phyloP scores from a whole-genome alignment of 2,888 invertebrate genomes.

The Clostera curtula region DNA sequence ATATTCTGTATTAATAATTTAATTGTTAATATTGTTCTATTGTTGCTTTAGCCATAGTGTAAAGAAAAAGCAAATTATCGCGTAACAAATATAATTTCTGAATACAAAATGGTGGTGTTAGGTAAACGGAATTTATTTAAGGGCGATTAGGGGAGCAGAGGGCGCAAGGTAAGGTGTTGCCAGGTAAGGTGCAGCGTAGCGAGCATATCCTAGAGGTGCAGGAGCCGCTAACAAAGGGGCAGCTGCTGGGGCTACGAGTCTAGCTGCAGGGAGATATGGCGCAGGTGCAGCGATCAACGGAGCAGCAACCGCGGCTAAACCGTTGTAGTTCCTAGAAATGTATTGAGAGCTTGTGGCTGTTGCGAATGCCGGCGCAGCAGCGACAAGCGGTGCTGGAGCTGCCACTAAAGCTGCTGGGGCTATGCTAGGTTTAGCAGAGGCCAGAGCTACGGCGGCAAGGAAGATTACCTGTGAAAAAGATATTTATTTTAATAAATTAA shows the following conservation, averaged over 20 bases:
- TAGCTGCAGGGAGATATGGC: conserved; percentile 27
- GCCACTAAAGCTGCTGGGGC: conserved; percentile 41
- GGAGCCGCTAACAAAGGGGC: conserved; percentile 30
- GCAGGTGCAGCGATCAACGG: conserved; percentile 56
- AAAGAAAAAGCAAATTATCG: conserved; percentile 1
- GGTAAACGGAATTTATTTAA: conserved; percentile 43
- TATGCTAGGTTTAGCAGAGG: conserved; percentile 45
- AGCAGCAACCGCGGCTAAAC: conserved; percentile 61
- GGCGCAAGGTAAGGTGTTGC: conserved; percentile 39
- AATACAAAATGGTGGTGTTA: conserved; percentile 29
- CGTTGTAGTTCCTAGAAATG: conserved; percentile 76
- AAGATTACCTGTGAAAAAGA: conserved; percentile 45
- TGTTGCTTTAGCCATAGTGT: too few relatives aligned
- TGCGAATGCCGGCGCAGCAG: conserved; percentile 67
- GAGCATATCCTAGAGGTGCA: conserved; percentile 28
- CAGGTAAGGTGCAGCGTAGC: conserved; percentile 30
- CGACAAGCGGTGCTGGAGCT: conserved; percentile 42
- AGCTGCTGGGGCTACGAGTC: conserved; percentile 26
- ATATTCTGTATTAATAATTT: too few relatives aligned
- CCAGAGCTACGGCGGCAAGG: conserved; percentile 49
- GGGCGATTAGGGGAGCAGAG: conserved; percentile 48
- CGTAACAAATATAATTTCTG: conserved; percentile 13
- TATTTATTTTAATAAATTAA: conserved; percentile 1
- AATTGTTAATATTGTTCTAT: too few relatives aligned
- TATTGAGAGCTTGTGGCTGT: conserved; percentile 79